Percentiles rank a stretch among this genome's conserved stretches.
These are phyloP conservation scores for Microcebus ravelobensis DNA, from an alignment of 2,113 vertebrate genomes.

Conservation along the genomic window DNA sequence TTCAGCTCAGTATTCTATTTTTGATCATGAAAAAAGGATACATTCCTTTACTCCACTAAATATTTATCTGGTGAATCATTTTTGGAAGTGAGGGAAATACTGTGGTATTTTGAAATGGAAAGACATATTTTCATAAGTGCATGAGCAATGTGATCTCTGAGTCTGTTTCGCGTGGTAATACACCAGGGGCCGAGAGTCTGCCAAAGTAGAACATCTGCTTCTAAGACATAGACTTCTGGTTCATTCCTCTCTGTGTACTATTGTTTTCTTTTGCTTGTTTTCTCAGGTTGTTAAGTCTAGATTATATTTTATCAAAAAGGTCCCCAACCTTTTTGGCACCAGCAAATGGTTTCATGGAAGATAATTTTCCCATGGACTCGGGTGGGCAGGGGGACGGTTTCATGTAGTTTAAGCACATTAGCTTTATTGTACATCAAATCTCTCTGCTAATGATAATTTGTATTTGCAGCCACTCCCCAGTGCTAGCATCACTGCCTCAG, in stretches of 20 bases:
- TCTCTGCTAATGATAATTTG: too few species aligned
- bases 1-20: conserved; percentile 27
- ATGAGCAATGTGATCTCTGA: not conserved
- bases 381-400: too few species aligned
- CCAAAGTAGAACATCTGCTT: conserved; percentile 56
- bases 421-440: too few species aligned
- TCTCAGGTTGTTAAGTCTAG: conserved; percentile 17
- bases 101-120: conserved; percentile 68
- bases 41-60: conserved; percentile 39
- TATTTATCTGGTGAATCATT: conserved; percentile 59
- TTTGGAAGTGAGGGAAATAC: conserved; percentile 49
- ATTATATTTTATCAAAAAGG: not conserved
- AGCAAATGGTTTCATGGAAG: too few species aligned
- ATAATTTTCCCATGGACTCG: too few species aligned
- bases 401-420: too few species aligned
- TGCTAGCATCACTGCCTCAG: too few species aligned
- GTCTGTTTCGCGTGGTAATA: conserved; percentile 18
- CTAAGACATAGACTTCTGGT: conserved; percentile 1
- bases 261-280: conserved; percentile 46
- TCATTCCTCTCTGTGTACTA: not conserved
- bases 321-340: too few species aligned
- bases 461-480: too few species aligned
- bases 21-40: conserved; percentile 42
- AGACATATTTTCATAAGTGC: conserved; percentile 52
- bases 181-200: not conserved